These are phyloP conservation scores for Phrynocephalus forsythii DNA, from an alignment of 2,797 vertebrate species.

Conservation along the genomic window DNA sequence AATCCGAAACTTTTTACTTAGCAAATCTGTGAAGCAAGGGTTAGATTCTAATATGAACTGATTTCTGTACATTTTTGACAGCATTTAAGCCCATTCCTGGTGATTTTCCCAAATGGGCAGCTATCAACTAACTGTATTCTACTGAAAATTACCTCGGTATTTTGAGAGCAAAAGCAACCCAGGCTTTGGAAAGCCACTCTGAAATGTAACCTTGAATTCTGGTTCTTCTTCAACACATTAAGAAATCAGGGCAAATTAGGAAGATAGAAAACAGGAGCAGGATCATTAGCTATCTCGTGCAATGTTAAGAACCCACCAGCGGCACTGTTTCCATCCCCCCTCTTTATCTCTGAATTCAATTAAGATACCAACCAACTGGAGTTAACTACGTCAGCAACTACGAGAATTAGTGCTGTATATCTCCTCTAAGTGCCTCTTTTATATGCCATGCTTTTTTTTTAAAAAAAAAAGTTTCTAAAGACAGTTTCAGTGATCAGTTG, in stretches of 20 bases:
- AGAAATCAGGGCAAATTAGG: background rate
- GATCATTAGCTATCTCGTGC: too few relatives aligned
- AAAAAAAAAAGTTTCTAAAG: too few relatives aligned
- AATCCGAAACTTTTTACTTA: background rate
- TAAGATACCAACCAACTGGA: background rate
- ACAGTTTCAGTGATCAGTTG: conserved; percentile 28
- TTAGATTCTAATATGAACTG: background rate
- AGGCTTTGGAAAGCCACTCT: background rate
- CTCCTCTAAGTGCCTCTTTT: background rate
- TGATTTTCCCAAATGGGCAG: background rate
- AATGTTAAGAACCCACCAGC: background rate
- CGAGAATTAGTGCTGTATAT: background rate
- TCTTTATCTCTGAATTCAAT: background rate
- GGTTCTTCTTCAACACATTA: background rate
- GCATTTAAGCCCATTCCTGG: conserved; percentile 3
- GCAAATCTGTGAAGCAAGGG: background rate
- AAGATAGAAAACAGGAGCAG: background rate
- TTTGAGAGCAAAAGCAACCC: background rate
- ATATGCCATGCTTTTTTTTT: background rate
- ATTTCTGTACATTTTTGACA: background rate
- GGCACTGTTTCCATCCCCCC: background rate
- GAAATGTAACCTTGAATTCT: background rate
- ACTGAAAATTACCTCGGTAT: background rate
- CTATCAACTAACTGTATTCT: background rate
- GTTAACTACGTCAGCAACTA: fast-evolving